A percentile compares a stretch with the other conserved stretches of the same genome.
These are phyloP conservation scores for Enteromius treurensis DNA, from an alignment of 2,797 vertebrate genomes.

Conservation along the genomic window DNA sequence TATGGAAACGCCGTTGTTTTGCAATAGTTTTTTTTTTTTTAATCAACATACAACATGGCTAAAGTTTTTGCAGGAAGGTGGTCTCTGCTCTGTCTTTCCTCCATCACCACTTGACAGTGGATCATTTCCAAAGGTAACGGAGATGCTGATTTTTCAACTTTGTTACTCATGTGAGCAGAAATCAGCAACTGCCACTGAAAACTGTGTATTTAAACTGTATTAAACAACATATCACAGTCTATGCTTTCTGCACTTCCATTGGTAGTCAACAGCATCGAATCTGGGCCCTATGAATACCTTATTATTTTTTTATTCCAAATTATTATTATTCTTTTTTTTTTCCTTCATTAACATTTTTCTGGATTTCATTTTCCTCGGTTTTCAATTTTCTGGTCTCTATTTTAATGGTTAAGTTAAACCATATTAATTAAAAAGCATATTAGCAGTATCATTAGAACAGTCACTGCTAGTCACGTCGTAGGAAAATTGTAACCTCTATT, in stretches of 20 bases:
- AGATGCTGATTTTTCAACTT: neutral
- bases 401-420: no score
- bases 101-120: neutral
- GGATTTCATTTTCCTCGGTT: no score
- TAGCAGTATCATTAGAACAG: neutral
- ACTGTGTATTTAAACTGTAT: neutral
- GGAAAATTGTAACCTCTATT: neutral
- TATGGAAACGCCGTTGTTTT: no score
- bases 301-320: no score
- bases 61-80: neutral
- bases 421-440: no score
- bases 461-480: neutral
- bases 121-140: neutral
- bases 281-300: no score
- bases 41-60: no score
- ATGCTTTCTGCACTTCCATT: neutral
- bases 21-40: no score
- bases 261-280: neutral
- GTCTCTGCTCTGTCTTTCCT: neutral
- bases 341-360: no score
- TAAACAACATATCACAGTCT: neutral
- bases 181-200: neutral
- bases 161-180: neutral
- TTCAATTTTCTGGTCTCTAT: no score
- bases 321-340: no score